Base-by-base conservation (phyloP, 2,888 invertebrate genomes). In the Cybosia mesomella region DNA sequence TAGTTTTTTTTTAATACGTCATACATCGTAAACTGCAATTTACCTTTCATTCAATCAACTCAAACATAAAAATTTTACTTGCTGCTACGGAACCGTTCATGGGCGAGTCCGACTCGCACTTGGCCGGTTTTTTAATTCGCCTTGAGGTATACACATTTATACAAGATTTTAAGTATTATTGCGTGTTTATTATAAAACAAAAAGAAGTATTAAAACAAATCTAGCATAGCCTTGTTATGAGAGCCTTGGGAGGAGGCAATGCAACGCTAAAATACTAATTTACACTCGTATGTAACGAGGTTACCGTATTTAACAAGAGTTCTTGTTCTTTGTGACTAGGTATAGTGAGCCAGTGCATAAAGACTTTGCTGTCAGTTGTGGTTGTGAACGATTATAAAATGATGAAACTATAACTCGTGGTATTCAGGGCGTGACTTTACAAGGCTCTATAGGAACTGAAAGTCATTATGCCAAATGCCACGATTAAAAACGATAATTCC, bases 371-470 rank as follows among this genome's bases (percentile, higher is more conserved):
- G 36, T 66, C 53, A 49, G 74, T 74, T 68, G 64, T 73, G 66
- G 73, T 74, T 68, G 65, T 73, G 66, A 79, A 80, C 75, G 68
- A 70, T 72, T 76, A 75, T 49, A 49, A 49, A 49, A 49, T 86
- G 81, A 84, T 81, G 85, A 84, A 87, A 87, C 81, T 76, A 72
- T 68, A 76, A 68, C 70, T 79, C 76, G 81, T 73, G 82, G 79
- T 89, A 90, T 91, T 90, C 83, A 91, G 92, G 85, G 88, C 91
- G 86, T 91, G 89, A 90, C 88, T 84, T 81, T 71, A 85, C 87
- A 87, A 89, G 89, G 88, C 81, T 88, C 85, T 81, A 77, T 77
- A 74, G 82, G 83, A 87, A 86, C 82, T 80, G 85, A 86, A 85
- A 85, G 85, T 80, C 77, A 80, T 81, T 73, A 80, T 58, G 72